Evolutionary conservation across 1,140 invertebrate genomes (phyloP).

Genomic region (Manduca sexta): DNA sequence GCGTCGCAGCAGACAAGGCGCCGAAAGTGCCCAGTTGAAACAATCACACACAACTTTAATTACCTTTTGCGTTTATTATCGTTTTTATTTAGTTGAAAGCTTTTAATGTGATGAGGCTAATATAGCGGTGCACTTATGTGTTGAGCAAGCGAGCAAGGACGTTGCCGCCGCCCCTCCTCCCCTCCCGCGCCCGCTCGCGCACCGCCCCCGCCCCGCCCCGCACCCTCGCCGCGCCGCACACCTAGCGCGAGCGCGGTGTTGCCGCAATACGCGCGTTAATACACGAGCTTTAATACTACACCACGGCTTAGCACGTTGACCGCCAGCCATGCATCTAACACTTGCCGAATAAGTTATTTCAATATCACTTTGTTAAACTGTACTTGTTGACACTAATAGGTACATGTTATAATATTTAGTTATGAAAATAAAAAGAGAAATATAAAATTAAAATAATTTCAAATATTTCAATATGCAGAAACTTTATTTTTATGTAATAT

Average conservation of each 20-base stretch:
- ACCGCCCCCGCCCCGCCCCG: slow-evolving; percentile 16
- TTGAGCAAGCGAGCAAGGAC: slow-evolving; percentile 63
- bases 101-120: slow-evolving; percentile 59
- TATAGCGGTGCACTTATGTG: slow-evolving; percentile 48
- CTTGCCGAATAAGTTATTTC: too few species aligned
- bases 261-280: neutral
- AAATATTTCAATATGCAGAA: neutral
- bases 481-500: neutral
- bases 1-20: slow-evolving; percentile 4
- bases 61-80: slow-evolving; percentile 40
- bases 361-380: too few species aligned
- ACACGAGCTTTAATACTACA: neutral
- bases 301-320: neutral
- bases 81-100: slow-evolving; percentile 35
- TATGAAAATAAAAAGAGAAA: too few species aligned
- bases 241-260: slow-evolving; percentile 1
- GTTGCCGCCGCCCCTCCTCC: slow-evolving; percentile 20
- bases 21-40: slow-evolving; percentile 22
- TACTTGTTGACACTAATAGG: too few species aligned
- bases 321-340: too few species aligned
- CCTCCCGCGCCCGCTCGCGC: neutral
- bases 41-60: slow-evolving; percentile 41
- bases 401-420: too few species aligned
- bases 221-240: neutral
- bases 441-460: too few species aligned